A percentile compares a stretch with the other conserved stretches of the same genome.
These are phyloP conservation scores for Etheostoma spectabile DNA, from an alignment of 2,113 vertebrate genomes.

Conservation along the genomic window DNA sequence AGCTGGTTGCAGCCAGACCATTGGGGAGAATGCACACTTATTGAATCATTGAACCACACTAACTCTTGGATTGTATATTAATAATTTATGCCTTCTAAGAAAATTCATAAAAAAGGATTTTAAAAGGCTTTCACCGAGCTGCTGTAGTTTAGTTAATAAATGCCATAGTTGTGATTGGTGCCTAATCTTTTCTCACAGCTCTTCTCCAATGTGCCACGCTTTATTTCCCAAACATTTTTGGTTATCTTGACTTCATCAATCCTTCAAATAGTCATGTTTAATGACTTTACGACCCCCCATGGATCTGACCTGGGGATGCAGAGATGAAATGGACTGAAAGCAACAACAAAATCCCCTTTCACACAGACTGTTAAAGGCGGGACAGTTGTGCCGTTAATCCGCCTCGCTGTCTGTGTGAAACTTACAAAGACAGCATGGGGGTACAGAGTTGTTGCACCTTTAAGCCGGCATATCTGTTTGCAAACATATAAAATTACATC, in stretches of 20 bases:
- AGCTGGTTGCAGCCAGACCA: slow-evolving; percentile 1
- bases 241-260: neutral
- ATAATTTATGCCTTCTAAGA: neutral
- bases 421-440: no score
- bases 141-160: neutral
- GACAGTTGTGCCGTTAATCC: no score
- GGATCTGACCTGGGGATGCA: neutral
- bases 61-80: neutral
- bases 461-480: neutral
- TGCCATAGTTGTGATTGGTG: neutral
- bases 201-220: neutral
- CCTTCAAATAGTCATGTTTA: neutral
- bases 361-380: no score
- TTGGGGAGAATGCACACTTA: neutral
- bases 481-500: neutral
- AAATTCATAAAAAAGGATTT: neutral
- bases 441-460: no score
- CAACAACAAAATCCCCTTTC: no score
- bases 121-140: neutral
- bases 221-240: neutral
- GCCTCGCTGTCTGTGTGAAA: no score
- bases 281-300: neutral
- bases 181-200: neutral
- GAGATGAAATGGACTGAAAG: neutral
- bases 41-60: neutral